Evolutionary conservation across 2,888 invertebrate genomes (phyloP), one percentile per base, ranked within the genome.

Genomic region (Scaptodrosophila latifasciaeformis): DNA sequence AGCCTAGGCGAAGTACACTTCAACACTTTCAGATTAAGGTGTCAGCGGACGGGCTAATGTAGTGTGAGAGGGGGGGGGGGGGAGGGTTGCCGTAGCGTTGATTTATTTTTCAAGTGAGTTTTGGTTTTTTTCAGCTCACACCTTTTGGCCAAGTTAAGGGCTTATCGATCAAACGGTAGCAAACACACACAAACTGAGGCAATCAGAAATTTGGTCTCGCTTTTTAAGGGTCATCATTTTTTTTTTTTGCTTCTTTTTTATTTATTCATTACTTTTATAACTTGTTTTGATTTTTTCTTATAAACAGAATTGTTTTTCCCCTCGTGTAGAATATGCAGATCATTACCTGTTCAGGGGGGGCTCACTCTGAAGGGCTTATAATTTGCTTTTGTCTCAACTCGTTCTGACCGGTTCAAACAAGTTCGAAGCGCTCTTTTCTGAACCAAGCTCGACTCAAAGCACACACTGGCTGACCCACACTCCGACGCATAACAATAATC

Each of bases 21-120:
- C 55, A 45, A 48, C 57, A 58, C 66, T 59, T 70, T 51, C 50
- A 59, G 68, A 72, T 77, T 70, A 70, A 47, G 12, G 29, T 17
- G 6, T 42, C 30, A 29, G 34, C 6, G n/a, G n/a, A n/a, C 30
- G 45, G 19, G 35, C 37, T n/a, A n/a, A n/a, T n/a, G n/a, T n/a
- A n/a, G n/a, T n/a, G n/a, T n/a, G n/a, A n/a, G n/a, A 18, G 18
- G 7, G 3, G 17, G 7, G 13, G 15, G 37, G 5, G 15, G 1
- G 15, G 18, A 15, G 13, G 13, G 13, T 17, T 37, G 6, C 37
- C 9, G 12, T n/a, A n/a, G 35, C 46, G 18, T 43, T 56, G 53
- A 68, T 65, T 62, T 75, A 49, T 59, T 64, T 60, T 37, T 12
- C n/a, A n/a, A n/a, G n/a, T n/a, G n/a, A 1, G 34, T 4, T 37